A percentile compares a stretch with the other conserved stretches of the same genome.
These are phyloP conservation scores for Cordylochernes scorpioides DNA, from an alignment of 2,888 invertebrate genomes.

Conservation along the genomic window DNA sequence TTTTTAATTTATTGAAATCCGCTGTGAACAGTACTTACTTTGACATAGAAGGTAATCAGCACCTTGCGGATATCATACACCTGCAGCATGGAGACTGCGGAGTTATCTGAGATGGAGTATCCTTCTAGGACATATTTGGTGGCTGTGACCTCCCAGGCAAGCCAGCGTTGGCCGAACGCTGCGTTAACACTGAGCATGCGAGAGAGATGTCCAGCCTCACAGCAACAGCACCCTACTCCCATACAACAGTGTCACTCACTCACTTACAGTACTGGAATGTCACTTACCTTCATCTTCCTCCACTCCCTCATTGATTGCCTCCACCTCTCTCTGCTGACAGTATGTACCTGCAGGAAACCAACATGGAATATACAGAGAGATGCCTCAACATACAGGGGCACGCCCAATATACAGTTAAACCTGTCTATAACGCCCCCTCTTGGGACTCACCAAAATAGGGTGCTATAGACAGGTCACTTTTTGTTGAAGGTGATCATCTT, in stretches of 20 bases:
- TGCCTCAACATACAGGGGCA: too few relatives aligned
- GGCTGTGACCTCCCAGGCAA: constrained; percentile 86
- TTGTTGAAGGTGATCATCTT: too few relatives aligned
- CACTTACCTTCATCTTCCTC: constrained; percentile 67
- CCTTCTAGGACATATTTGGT: constrained; percentile 95
- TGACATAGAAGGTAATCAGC: constrained; percentile 86
- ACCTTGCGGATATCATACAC: constrained; percentile 91
- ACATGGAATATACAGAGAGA: too few relatives aligned
- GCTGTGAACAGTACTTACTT: constrained; percentile 32
- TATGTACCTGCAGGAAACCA: constrained; percentile 46
- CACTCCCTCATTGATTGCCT: constrained; percentile 89
- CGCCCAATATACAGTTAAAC: too few relatives aligned
- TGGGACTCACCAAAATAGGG: too few relatives aligned
- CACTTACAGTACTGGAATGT: not conserved
- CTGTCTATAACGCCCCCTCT: too few relatives aligned
- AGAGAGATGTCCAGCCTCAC: constrained; percentile 60
- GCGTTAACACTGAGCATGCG: constrained; percentile 77
- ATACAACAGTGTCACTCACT: not conserved
- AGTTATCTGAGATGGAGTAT: constrained; percentile 91
- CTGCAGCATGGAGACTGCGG: constrained; percentile 84
- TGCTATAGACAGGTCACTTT: too few relatives aligned
- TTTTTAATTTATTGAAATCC: too few relatives aligned
- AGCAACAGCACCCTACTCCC: constrained; percentile 49
- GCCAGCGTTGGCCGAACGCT: constrained; percentile 88
- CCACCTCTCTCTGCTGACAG: constrained; percentile 93